Evolutionary conservation across 2,113 vertebrate genomes (phyloP).

Genomic region (Recurvirostra avosetta): DNA sequence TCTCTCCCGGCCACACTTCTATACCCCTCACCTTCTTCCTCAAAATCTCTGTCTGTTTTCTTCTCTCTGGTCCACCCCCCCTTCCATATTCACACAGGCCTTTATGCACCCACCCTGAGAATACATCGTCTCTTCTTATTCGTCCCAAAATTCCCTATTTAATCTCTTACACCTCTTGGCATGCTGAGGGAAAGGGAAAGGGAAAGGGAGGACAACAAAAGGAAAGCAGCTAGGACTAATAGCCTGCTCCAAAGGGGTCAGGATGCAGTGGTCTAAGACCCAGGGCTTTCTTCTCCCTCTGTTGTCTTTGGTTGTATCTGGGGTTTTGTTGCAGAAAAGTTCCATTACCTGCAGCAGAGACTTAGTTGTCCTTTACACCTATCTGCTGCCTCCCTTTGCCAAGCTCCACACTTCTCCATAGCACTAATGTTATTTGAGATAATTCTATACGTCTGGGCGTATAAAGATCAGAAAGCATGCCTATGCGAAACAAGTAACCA

Average conservation of each 20-base stretch:
- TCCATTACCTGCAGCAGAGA: not conserved
- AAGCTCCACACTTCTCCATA: not conserved
- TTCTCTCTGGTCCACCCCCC: not conserved
- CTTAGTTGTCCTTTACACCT: not conserved
- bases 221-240: not conserved
- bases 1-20: not conserved
- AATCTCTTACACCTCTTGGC: not conserved
- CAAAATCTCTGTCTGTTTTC: not conserved
- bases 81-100: not conserved
- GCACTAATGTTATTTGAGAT: not conserved
- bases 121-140: not conserved
- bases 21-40: not conserved
- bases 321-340: not conserved
- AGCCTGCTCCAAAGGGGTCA: not conserved
- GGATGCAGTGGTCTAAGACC: not conserved
- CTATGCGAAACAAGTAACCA: not conserved
- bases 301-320: not conserved
- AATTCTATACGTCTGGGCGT: not conserved
- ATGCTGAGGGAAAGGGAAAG: not conserved
- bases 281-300: not conserved
- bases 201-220: not conserved
- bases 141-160: not conserved
- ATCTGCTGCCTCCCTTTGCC: not conserved
- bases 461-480: not conserved
- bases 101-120: not conserved